Evolutionary conservation across 2,113 vertebrate species (phyloP), one percentile per base, ranked within the genome.

Genomic region (Penelope pileata): DNA sequence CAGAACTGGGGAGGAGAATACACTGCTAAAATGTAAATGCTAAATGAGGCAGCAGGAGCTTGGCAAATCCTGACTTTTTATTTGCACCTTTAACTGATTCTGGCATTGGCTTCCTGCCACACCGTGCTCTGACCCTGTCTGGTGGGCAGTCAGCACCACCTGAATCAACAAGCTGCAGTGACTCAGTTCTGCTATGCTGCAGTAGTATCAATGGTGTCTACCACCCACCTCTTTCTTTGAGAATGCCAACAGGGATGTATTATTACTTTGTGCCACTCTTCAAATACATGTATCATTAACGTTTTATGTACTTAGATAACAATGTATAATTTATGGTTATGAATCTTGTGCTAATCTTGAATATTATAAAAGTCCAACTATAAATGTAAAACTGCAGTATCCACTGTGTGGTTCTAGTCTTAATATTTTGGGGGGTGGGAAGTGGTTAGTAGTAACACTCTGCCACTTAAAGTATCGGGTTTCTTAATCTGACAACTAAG

Each of bases 311-410:
- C 96, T 97, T 96, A 97, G 98, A 97, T 96, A 94, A 97, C 92
- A 90, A 94, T 98, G 98, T 98, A 98, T 98, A 98, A 98, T 98
- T 98, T 98, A 98, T 98, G 96, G 97, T 97, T 98, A 97, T 98
- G 96, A 97, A 97, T 97, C 97, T 97, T 98, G 97, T 98, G 97
- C 98, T 98, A 98, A 98, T 98, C 96, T 97, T 98, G 97, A 98
- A 83, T 96, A 98, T 98, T 98, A 98, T 98, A 97, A 96, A 97
- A 97, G 93, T 98, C 95, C 96, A 97, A 97, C 98, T 98, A 97
- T 97, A 98, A 97, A 98, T 97, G 97, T 98, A 98, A 98, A 98
- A 98, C 97, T 98, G 97, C 97, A 98, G 97, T 98, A 96, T 98
- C 94, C 58, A 70, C 88, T 3, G 94, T 97, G 96, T 98, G 97